phyloP scores from a whole-genome alignment of 2,797 vertebrate genomes.

The Labroides dimidiatus region DNA sequence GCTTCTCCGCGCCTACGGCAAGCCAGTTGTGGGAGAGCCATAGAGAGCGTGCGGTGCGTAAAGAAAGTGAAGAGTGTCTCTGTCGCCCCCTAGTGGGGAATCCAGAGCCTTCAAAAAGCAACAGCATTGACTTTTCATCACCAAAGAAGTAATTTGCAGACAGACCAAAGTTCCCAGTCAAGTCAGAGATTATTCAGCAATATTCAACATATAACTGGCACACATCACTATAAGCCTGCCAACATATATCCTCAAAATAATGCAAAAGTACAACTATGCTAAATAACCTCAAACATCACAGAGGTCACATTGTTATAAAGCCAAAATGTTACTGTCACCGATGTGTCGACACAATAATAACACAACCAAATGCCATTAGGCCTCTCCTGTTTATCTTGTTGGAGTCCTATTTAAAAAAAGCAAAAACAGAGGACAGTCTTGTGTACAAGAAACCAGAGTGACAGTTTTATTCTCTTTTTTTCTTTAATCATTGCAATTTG shows the following conservation, averaged over 20 bases:
- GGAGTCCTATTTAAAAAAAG: neutral
- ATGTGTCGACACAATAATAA: neutral
- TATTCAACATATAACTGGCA: no score
- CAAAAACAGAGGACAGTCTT: neutral
- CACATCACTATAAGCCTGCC: no score
- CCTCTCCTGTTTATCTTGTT: neutral
- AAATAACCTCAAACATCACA: neutral
- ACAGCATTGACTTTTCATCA: neutral
- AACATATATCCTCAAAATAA: no score
- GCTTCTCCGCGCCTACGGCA: slow-evolving; percentile 64
- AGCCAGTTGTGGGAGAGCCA: slow-evolving; percentile 20
- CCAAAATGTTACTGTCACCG: neutral
- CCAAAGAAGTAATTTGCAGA: neutral
- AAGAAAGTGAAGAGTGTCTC: slow-evolving; percentile 9
- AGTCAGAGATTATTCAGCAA: neutral
- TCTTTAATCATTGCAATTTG: no score
- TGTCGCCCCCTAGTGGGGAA: slow-evolving; percentile 27
- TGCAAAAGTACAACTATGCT: no score
- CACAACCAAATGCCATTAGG: neutral
- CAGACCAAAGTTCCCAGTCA: neutral
- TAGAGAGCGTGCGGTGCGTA: neutral
- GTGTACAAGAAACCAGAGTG: no score
- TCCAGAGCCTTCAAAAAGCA: neutral
- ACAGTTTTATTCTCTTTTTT: no score
- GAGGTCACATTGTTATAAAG: neutral